Base-by-base conservation (phyloP, 1,140 invertebrate genomes). In the Ostrea edulis region DNA sequence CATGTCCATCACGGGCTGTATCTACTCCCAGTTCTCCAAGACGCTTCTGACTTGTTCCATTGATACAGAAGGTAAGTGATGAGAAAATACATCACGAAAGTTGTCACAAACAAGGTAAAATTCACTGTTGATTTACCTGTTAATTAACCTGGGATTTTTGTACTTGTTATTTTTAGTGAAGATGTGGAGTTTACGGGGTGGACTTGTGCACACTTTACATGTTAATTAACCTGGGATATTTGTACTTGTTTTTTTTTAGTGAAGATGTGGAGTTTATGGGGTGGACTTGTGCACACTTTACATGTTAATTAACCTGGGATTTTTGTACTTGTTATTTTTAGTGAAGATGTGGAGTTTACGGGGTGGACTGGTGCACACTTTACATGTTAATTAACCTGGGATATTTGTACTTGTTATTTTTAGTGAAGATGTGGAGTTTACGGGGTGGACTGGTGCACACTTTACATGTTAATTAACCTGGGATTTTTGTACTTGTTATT, bases 1-100 rank as follows among this genome's bases (percentile, higher is more conserved):
- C 20, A 92, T 94, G 93, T 92, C 93, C 22, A 95, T 95, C 68
- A 95, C 94, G 44, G 94, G 94, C 1, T 94, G 94, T 88, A 89
- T 91, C 71, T 95, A 93, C 85, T 94, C 94, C 17, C 85, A 85
- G 44, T 87, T 88, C 68, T 91, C 93, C 20, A 92, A 92, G 87
- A 90, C 94, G 8, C 89, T 95, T 12, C 88, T 94, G 4, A 95
- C 94, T 20, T 93, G 93, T 29, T 94, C 93, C 71, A 85, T 93
- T 29, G 94, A 95, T 85, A 91, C 91, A 54, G 92, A 93, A 92
- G 93, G 94, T 95, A 93, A 87, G 87, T 58, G 51, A 17, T 1
- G 14, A 62, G 5, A 20, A n/a, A 20, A n/a, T 62, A 2, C 14
- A 44, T 44, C 35, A 44, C 5, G 1, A 44, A 44, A 44, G 1